These are phyloP conservation scores for Telmatherina bonti DNA, from an alignment of 2,797 vertebrate genomes.

Conservation along the genomic window DNA sequence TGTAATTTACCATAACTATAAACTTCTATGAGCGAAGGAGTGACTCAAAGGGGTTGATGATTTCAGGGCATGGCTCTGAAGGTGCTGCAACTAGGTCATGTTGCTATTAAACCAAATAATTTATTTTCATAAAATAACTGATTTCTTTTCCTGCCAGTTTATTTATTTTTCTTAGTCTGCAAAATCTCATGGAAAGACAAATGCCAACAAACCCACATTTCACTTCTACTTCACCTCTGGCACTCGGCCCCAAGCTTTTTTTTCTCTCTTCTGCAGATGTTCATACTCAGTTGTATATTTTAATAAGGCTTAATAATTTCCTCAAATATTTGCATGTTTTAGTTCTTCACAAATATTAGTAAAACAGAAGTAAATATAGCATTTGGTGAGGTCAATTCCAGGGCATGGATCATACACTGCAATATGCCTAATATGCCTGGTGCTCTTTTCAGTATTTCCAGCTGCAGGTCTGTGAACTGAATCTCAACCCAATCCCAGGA, in stretches of 20 bases:
- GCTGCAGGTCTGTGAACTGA: background rate
- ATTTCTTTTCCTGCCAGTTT: background rate
- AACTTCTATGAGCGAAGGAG: too few relatives aligned
- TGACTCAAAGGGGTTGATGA: background rate
- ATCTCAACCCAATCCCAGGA: too few relatives aligned
- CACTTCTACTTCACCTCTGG: background rate
- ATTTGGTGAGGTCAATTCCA: slow-evolving; percentile 14
- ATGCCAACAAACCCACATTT: background rate
- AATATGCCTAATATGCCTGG: background rate
- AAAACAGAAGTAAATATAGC: slow-evolving; percentile 14
- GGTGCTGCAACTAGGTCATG: background rate
- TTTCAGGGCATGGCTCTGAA: background rate
- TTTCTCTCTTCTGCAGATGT: slow-evolving; percentile 11
- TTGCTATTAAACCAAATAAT: background rate
- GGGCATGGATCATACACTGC: background rate
- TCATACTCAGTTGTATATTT: slow-evolving; percentile 25
- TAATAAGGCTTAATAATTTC: slow-evolving; percentile 17
- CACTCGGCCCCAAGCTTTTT: background rate
- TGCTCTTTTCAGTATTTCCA: slow-evolving; percentile 7
- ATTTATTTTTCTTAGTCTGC: background rate
- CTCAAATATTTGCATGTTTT: background rate
- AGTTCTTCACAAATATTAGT: slow-evolving; percentile 10
- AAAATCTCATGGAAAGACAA: slow-evolving; percentile 3
- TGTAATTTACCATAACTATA: too few relatives aligned
- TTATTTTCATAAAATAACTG: background rate